Conservation (phyloP, 2,113 vertebrate genomes). For the Cyanoliseus patagonus region DNA sequence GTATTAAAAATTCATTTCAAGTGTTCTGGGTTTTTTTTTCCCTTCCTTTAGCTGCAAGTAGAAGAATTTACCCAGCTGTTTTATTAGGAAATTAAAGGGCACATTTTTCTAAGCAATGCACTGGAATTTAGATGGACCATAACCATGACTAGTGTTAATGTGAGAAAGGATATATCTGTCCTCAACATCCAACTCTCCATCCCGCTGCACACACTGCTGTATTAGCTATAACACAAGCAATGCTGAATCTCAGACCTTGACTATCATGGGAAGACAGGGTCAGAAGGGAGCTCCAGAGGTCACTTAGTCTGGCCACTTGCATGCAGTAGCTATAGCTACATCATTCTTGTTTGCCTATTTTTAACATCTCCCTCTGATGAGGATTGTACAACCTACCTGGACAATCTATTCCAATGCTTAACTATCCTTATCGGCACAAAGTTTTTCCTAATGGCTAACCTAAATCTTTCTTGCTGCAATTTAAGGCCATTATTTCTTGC, state of each 20-base stretch:
- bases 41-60: constrained; percentile 18
- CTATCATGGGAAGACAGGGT: not conserved
- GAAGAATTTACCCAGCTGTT: constrained; percentile 64
- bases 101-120: constrained; percentile 62
- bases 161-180: constrained; percentile 6
- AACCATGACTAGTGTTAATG: constrained; percentile 23
- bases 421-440: not conserved
- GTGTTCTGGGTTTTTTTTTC: not conserved
- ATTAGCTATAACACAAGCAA: not conserved
- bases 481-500: constrained; percentile 22
- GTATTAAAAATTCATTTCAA: constrained; percentile 71
- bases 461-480: not conserved
- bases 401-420: constrained; percentile 5
- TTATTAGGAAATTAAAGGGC: constrained; percentile 64
- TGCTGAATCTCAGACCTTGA: not conserved
- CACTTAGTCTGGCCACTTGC: not conserved
- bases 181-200: not conserved
- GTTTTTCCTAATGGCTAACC: constrained; percentile 28
- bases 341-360: not conserved
- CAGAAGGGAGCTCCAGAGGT: constrained; percentile 6
- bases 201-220: not conserved
- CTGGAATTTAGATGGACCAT: constrained; percentile 52
- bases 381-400: not conserved
- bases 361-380: not conserved
- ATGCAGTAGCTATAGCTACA: not conserved